phyloP scores from a whole-genome alignment of 2,888 invertebrate genomes.

The Phania funesta region DNA sequence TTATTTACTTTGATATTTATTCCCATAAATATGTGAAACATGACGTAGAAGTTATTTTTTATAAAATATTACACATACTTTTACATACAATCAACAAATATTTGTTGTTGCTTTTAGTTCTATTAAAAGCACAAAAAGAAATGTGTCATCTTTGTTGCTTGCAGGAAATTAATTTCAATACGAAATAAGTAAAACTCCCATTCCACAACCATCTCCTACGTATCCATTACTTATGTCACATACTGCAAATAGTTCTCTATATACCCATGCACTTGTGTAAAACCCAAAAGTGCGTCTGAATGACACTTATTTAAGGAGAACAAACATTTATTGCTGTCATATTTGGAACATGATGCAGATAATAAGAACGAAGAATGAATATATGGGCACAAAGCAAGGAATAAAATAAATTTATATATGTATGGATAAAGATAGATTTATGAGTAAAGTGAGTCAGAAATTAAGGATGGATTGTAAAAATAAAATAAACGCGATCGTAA shows the following conservation, averaged over 20 bases:
- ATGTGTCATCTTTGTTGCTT: background rate
- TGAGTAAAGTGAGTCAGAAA: background rate
- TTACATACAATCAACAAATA: background rate
- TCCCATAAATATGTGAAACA: background rate
- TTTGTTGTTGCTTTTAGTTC: background rate
- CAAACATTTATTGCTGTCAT: conserved; percentile 52
- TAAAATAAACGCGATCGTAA: background rate
- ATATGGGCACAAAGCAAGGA: background rate
- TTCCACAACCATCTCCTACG: background rate
- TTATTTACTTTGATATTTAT: background rate
- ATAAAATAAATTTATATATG: background rate
- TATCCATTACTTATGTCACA: background rate
- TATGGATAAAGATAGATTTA: conserved; percentile 24
- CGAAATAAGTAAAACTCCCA: background rate
- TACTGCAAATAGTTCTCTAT: background rate
- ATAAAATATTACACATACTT: conserved; percentile 4
- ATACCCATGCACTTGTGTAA: background rate
- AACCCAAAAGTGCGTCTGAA: conserved; percentile 29
- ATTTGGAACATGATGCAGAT: conserved; percentile 3
- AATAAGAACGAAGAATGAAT: background rate
- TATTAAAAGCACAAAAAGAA: background rate
- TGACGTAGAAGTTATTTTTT: background rate
- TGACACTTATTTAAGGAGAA: conserved; percentile 26
- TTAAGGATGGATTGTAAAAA: conserved; percentile 27
- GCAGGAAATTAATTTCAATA: background rate